Evolutionary conservation across 2,888 invertebrate species (phyloP).

Genomic region (Sesia apiformis): DNA sequence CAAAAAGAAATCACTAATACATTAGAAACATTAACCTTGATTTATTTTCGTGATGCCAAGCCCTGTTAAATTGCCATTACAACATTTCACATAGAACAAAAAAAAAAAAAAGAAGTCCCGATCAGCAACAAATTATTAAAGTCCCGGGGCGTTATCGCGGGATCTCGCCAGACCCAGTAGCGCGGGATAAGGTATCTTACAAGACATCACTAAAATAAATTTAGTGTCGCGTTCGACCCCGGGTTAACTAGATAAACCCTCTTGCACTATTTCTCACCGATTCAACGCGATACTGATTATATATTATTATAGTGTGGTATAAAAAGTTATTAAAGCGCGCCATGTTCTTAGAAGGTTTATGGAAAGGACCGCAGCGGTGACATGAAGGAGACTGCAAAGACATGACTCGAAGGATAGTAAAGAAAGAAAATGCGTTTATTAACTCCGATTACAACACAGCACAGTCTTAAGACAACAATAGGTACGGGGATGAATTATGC

Average conservation of each 20-base stretch:
- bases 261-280: conserved; percentile 53
- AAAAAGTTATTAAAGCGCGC: not conserved
- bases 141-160: conserved; percentile 33
- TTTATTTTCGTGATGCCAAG: too few relatives aligned
- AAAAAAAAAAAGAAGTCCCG: conserved; percentile 30
- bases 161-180: conserved; percentile 48
- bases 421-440: too few relatives aligned
- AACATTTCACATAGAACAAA: not conserved
- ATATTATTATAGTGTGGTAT: conserved; percentile 14
- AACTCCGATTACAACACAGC: too few relatives aligned
- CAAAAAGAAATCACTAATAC: too few relatives aligned
- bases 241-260: conserved; percentile 51
- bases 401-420: too few relatives aligned
- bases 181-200: conserved; percentile 52
- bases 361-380: not conserved
- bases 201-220: conserved; percentile 60
- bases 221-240: conserved; percentile 43
- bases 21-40: too few relatives aligned
- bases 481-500: too few relatives aligned
- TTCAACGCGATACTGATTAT: conserved; percentile 34
- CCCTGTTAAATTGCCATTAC: not conserved
- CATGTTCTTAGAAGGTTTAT: not conserved
- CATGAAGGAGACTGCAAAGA: too few relatives aligned
- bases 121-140: conserved; percentile 47
- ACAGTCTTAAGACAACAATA: too few relatives aligned